A percentile compares a stretch with the other conserved stretches of the same genome.
Conservation (phyloP, 2,888 invertebrate genomes). For the Keiferia lycopersicella region DNA sequence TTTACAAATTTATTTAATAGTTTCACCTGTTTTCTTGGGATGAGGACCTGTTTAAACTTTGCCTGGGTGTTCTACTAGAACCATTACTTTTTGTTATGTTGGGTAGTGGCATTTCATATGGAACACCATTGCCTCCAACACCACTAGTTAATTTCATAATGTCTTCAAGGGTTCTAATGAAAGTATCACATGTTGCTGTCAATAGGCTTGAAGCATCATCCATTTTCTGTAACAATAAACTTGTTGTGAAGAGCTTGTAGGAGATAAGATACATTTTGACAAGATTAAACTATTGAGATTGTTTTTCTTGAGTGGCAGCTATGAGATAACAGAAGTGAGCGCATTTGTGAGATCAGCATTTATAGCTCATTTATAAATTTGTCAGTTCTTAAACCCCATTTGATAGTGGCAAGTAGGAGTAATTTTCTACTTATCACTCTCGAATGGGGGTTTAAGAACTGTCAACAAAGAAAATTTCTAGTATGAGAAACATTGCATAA, state of each 20-base stretch:
- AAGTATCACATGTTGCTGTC: conserved; percentile 91
- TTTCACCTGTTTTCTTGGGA: conserved; percentile 77
- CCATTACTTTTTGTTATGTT: conserved; percentile 54
- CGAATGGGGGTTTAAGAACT: too few relatives aligned
- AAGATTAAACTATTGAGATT: background rate
- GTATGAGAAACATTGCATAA: too few relatives aligned
- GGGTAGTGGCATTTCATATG: conserved; percentile 65
- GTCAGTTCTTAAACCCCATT: too few relatives aligned
- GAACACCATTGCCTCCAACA: conserved; percentile 42
- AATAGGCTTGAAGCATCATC: conserved; percentile 87
- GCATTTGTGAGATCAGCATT: too few relatives aligned
- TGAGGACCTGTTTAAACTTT: conserved; percentile 61
- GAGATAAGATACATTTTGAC: background rate
- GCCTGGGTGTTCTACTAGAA: conserved; percentile 53
- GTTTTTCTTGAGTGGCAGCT: too few relatives aligned
- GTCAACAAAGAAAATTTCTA: too few relatives aligned
- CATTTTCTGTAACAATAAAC: conserved; percentile 79
- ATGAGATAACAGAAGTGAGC: too few relatives aligned
- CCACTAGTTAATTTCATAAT: conserved; percentile 84
- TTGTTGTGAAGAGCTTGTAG: too few relatives aligned
- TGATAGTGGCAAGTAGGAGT: too few relatives aligned
- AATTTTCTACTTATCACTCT: too few relatives aligned
- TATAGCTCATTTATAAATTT: too few relatives aligned
- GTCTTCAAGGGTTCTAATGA: conserved; percentile 90
- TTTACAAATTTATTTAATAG: background rate